Base-by-base conservation (phyloP, 2,888 invertebrate species). In the Rotaria macrura region DNA sequence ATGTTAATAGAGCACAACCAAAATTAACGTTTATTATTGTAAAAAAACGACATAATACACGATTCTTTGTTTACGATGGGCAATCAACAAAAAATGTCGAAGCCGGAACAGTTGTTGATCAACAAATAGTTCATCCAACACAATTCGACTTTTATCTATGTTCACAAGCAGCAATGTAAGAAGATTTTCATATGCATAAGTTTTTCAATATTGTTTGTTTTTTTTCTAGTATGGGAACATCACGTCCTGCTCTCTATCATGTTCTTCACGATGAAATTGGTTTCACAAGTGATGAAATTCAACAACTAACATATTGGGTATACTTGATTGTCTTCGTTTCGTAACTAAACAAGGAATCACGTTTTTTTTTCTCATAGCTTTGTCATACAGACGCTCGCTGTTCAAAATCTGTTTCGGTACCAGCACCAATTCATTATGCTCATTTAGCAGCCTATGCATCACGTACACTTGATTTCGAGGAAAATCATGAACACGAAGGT, bases 181-280 rank as follows among this genome's bases (percentile, higher is more conserved):
- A 49, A 43, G 5, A 43, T 43, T 43, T 43, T 43, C 23, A 20
- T 6, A 20, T 25, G n/a, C 6, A 55, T 14, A 29, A 4, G n/a
- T 57, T 29, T 25, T 25, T 25, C 7, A 54, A 25, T 2, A 23
- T 54, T 2, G 1, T 2, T 25, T 25, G 25, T 34, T 65, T 34
- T 34, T 2, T 65, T 65, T 65, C 0, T 43, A 74, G 84, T 20
- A 85, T 84, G 85, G 84, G 87, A 9, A 87, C 87, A 40, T 86
- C 87, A 3, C 86, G 86, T 47, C 86, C 87, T 17, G 85, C 87
- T 23, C 87, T 86, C 54, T 87, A 87, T 79, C 85, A 85, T 84
- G 85, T 87, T 23, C 83, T 87, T 29, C 87, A 84, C 40, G 87
- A 87, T 85, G 87, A 87, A 65, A 87, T 87, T 55, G 85, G 86